A percentile compares a stretch with the other conserved stretches of the same genome.
These are phyloP conservation scores for Protobothrops flavoviridis DNA, from an alignment of 2,113 vertebrate genomes.

Conservation along the genomic window DNA sequence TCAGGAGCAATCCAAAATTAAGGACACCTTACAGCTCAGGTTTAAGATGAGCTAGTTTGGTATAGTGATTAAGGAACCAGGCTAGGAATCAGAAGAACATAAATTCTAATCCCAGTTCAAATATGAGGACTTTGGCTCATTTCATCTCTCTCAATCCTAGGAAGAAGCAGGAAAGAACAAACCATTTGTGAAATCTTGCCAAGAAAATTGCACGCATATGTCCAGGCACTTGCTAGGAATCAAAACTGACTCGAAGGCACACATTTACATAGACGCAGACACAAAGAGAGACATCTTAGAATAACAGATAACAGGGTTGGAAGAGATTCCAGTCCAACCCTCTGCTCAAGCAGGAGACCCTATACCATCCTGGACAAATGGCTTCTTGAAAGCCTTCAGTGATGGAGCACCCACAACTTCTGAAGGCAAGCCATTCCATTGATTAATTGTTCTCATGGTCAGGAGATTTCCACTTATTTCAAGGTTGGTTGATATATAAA, in stretches of 20 bases:
- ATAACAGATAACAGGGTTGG: background rate
- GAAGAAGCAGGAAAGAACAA: background rate
- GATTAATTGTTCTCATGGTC: background rate
- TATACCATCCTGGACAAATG: too few relatives aligned
- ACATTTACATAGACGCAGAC: background rate
- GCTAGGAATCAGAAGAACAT: background rate
- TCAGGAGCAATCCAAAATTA: background rate
- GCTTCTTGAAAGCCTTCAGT: background rate
- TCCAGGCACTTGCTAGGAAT: too few relatives aligned
- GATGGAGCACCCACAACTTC: background rate
- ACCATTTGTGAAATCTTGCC: background rate
- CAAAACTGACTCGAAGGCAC: background rate
- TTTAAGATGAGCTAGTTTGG: background rate
- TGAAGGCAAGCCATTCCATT: background rate
- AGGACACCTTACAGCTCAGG: background rate
- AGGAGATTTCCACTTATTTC: background rate
- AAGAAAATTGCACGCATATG: background rate
- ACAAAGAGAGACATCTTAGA: too few relatives aligned
- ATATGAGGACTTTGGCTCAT: background rate
- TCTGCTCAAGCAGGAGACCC: background rate
- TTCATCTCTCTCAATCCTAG: background rate
- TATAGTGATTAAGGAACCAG: background rate
- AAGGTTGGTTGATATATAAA: background rate
- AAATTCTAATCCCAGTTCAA: background rate
- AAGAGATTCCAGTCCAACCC: background rate